Evolutionary conservation across 1,140 invertebrate species (phyloP), one percentile per base, ranked within the genome.

Genomic region (Drosophila grimshawi): DNA sequence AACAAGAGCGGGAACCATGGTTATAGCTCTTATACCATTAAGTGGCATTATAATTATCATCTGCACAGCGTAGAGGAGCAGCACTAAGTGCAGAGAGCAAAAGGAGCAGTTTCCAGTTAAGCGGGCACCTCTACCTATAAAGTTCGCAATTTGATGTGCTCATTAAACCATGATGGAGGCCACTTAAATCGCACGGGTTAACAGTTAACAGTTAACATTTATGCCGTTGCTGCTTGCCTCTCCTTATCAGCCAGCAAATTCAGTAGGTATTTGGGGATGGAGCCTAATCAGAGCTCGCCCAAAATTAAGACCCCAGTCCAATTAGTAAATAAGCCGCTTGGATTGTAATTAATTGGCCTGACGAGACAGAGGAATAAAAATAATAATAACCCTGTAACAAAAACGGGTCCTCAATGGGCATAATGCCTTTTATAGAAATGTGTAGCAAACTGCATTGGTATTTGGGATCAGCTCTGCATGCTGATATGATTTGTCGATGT

Each of bases 11-110:
- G n/a, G 27, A 74, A 46, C 64, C 8, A 61, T 19, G 55, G 41
- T 11, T 55, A 53, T 55, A 62, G 48, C 59, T 74, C 55, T 69
- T 56, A 61, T 65, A 67, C 73, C 83, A 83, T 88, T 78, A 89
- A 88, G 85, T 89, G 85, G 85, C 77, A 85, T 89, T 85, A 88
- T 88, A 88, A 88, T 88, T 89, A 89, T 76, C 73, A 88, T 78
- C 79, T 76, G 67, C 67, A 62, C 30, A 49, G 57, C 57, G 46
- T 3, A 39, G 2, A 39, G 7, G 37, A 68, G 75, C 35, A 35
- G 60, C 45, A 11, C 11, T 41, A 52, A 61, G 43, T 39, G 49
- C 59, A 51, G 53, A 74, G 41, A 35, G 49, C 37, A 29, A 39
- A 55, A 48, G 33, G n/a, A 69, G 39, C 33, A 37, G 39, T 51